phyloP scores from a whole-genome alignment of 2,888 invertebrate genomes.

The Drymonia ruficornis region DNA sequence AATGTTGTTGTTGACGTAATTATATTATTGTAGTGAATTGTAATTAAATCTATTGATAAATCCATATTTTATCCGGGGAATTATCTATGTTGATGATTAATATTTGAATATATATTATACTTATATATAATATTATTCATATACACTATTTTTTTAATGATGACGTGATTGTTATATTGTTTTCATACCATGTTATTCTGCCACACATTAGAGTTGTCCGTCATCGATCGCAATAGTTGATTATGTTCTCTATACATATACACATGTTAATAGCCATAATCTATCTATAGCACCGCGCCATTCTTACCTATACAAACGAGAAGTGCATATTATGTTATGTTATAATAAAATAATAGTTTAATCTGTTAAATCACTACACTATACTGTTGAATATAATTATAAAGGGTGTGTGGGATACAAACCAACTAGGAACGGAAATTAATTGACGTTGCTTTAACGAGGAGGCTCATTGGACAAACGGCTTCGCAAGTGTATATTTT shows the following conservation, averaged over 20 bases:
- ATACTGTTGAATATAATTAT: slow-evolving; percentile 56
- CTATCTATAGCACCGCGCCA: slow-evolving; percentile 58
- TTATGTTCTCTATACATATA: slow-evolving; percentile 75
- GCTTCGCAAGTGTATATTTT: slow-evolving; percentile 64
- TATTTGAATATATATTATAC: slow-evolving; percentile 64
- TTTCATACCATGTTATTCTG: slow-evolving; percentile 67
- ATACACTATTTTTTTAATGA: slow-evolving; percentile 75
- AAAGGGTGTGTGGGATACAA: slow-evolving; percentile 71
- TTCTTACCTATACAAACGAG: slow-evolving; percentile 63
- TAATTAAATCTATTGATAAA: slow-evolving; percentile 70
- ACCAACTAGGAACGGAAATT: slow-evolving; percentile 57
- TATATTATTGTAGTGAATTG: slow-evolving; percentile 75
- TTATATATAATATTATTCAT: slow-evolving; percentile 72
- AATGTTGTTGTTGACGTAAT: slow-evolving; percentile 74
- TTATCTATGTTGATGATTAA: slow-evolving; percentile 71
- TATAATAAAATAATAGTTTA: slow-evolving; percentile 77
- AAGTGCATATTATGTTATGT: slow-evolving; percentile 74
- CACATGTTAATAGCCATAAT: slow-evolving; percentile 71
- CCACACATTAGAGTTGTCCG: slow-evolving; percentile 60
- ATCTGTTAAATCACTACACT: slow-evolving; percentile 72
- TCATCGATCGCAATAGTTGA: slow-evolving; percentile 68
- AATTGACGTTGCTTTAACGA: slow-evolving; percentile 65
- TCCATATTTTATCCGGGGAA: slow-evolving; percentile 73
- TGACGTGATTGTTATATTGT: slow-evolving; percentile 77
- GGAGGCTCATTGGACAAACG: slow-evolving; percentile 70